phyloP scores from a whole-genome alignment of 2,113 vertebrate genomes.

The Zonotrichia leucophrys region DNA sequence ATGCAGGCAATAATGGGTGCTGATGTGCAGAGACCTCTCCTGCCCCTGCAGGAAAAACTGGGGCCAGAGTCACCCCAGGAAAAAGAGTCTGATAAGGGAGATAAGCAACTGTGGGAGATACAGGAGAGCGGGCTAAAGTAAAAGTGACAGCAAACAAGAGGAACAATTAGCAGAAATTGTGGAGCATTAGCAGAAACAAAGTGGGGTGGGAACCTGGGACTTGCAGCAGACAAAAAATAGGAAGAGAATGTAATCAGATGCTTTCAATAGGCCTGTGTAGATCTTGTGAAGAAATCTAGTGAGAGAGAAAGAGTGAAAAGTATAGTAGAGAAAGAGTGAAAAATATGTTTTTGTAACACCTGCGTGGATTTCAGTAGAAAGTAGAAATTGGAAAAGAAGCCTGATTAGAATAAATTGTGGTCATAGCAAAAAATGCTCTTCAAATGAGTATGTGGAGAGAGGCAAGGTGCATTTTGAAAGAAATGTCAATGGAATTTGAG shows the following conservation, averaged over 20 bases:
- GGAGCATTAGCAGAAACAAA: neutral
- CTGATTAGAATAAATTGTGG: neutral
- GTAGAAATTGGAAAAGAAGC: neutral
- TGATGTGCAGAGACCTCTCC: neutral
- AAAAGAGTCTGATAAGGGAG: neutral
- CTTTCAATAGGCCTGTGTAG: neutral
- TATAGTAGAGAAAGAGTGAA: neutral
- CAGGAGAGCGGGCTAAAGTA: neutral
- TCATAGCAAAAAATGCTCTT: neutral
- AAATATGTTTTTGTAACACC: neutral
- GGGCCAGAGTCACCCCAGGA: neutral
- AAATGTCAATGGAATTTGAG: neutral
- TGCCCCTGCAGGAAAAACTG: neutral
- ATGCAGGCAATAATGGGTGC: neutral
- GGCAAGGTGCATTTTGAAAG: neutral
- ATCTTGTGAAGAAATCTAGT: neutral
- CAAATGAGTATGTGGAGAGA: neutral
- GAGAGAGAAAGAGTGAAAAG: neutral
- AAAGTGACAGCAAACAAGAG: neutral
- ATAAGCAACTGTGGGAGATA: neutral
- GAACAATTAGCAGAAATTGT: neutral
- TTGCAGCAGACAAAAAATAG: neutral
- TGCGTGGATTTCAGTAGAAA: neutral
- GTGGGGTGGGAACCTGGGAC: neutral
- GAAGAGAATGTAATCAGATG: neutral